Percentiles rank a stretch among this genome's conserved stretches.
Evolutionary conservation across 2,888 invertebrate species (phyloP).

Genomic region (Drosophila cognata): DNA sequence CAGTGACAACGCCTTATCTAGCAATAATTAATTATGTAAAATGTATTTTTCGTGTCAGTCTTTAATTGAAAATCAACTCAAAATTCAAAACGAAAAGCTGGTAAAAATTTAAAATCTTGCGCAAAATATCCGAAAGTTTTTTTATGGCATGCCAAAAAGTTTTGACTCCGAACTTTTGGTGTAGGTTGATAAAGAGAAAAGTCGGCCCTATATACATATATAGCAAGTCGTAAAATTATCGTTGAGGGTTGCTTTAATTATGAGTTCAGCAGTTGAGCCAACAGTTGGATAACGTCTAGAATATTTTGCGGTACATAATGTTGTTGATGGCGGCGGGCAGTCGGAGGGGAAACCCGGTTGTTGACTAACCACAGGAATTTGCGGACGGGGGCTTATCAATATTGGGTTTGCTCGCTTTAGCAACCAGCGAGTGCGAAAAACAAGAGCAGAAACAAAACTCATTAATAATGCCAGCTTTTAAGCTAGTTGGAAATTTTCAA

Average conservation of each 20-base stretch:
- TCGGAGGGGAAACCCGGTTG: neutral
- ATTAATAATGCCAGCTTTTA: conserved; percentile 37
- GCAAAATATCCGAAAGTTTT: conserved; percentile 8
- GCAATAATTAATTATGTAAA: conserved; percentile 46
- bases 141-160: conserved; percentile 16
- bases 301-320: conserved; percentile 25
- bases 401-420: conserved; percentile 34
- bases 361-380: conserved; percentile 59
- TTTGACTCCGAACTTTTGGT: conserved; percentile 42
- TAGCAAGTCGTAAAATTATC: conserved; percentile 16
- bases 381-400: conserved; percentile 68
- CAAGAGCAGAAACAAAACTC: neutral
- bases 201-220: conserved; percentile 1
- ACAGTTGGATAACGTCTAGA: conserved; percentile 12
- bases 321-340: neutral
- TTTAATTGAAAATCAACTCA: conserved; percentile 5
- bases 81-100: neutral
- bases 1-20: conserved; percentile 33
- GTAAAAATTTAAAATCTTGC: neutral
- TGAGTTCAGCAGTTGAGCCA: conserved; percentile 18
- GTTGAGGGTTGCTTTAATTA: conserved; percentile 44
- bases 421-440: conserved; percentile 5
- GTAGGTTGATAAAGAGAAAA: neutral
- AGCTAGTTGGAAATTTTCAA: conserved; percentile 28
- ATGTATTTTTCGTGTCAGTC: conserved; percentile 12